phyloP scores from a whole-genome alignment of 2,888 invertebrate genomes.

The Scaptomyza parva region DNA sequence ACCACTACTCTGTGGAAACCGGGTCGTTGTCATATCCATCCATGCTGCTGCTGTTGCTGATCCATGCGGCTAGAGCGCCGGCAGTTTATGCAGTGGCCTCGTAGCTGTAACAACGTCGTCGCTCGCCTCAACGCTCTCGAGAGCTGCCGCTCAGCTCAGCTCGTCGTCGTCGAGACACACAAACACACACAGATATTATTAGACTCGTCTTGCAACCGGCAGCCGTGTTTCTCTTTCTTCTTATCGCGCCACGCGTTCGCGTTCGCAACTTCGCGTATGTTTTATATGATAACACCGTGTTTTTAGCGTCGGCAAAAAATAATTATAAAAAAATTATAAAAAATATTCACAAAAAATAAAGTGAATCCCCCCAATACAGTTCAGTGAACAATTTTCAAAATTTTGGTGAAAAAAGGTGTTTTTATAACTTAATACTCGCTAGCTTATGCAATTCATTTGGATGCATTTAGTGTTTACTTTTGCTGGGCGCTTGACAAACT shows the following conservation, averaged over 20 bases:
- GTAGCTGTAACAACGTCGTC: constrained; percentile 79
- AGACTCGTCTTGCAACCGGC: constrained; percentile 13
- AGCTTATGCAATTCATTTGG: constrained; percentile 44
- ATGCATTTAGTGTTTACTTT: constrained; percentile 42
- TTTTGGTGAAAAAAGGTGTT: constrained; percentile 47
- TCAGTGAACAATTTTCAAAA: constrained; percentile 51
- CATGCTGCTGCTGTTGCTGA: constrained; percentile 47
- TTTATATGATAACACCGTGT: constrained; percentile 57
- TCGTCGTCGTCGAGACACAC: constrained; percentile 15
- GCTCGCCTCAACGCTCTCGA: constrained; percentile 56
- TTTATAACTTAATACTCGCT: constrained; percentile 23
- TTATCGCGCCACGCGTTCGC: constrained; percentile 68
- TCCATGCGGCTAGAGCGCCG: constrained; percentile 58
- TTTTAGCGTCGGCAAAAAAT: constrained; percentile 58
- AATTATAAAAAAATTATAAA: not conserved
- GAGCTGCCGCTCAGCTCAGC: constrained; percentile 52
- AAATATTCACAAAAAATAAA: constrained; percentile 4
- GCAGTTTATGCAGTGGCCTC: constrained; percentile 77
- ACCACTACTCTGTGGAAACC: constrained; percentile 59
- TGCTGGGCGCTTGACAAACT: constrained; percentile 60
- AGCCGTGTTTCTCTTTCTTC: constrained; percentile 47
- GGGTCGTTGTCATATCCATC: constrained; percentile 56
- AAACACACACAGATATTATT: constrained; percentile 1
- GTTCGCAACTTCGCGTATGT: constrained; percentile 23
- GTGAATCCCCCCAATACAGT: no score